Conservation (phyloP, 2,888 invertebrate species). For the Syrista parreyssii region DNA sequence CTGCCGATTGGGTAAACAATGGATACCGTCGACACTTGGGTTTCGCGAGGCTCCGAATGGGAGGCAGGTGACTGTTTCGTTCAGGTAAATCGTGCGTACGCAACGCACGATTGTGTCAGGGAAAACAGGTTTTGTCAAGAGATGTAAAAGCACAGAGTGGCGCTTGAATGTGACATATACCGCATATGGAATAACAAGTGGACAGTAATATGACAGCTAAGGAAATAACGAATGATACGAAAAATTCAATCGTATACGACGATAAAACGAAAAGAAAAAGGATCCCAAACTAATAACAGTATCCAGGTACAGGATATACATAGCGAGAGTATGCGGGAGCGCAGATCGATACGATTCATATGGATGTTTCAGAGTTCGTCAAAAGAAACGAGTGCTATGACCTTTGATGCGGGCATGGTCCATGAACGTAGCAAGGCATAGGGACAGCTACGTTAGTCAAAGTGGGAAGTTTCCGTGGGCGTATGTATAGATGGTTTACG, state of each 20-base stretch:
- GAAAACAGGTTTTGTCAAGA: slow-evolving; percentile 18
- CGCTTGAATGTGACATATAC: not conserved
- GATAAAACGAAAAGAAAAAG: not conserved
- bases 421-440: not conserved
- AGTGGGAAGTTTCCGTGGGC: not conserved
- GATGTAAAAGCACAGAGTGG: not conserved
- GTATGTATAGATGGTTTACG: not conserved
- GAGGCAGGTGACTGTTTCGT: slow-evolving; percentile 41
- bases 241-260: not conserved
- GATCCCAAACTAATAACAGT: not conserved
- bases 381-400: not conserved
- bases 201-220: not conserved
- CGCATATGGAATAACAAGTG: not conserved
- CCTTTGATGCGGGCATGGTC: not conserved
- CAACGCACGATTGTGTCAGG: slow-evolving; percentile 4
- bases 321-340: not conserved
- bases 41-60: not conserved
- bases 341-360: not conserved
- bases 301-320: not conserved
- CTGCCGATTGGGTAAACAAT: not conserved
- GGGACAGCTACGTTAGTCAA: not conserved
- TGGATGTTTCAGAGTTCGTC: not conserved
- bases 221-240: not conserved
- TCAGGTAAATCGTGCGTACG: slow-evolving; percentile 45
- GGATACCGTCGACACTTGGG: not conserved